Percentiles rank a stretch among this genome's conserved stretches.
Conservation (phyloP, 2,797 vertebrate species). For the Gallinago stenura region DNA sequence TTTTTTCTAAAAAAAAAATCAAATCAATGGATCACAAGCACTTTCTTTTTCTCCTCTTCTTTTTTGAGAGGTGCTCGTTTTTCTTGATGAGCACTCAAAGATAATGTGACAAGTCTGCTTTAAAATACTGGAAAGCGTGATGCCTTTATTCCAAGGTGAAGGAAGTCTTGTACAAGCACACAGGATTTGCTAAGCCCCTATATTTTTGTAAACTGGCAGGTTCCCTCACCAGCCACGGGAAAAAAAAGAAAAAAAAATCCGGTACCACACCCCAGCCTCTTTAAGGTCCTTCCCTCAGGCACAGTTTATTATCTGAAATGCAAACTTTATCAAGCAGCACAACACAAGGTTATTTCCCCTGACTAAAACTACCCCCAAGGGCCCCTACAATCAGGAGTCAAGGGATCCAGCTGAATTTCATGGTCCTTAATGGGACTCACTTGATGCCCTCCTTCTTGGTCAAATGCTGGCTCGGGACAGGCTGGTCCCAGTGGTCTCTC, state of each 20-base stretch:
- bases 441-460: neutral
- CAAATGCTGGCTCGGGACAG: neutral
- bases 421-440: neutral
- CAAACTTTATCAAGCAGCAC: constrained; percentile 4
- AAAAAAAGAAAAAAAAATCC: neutral
- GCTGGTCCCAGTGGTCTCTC: neutral
- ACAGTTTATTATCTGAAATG: neutral
- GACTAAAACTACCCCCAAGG: neutral
- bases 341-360: neutral
- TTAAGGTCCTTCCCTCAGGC: neutral
- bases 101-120: neutral
- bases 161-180: neutral
- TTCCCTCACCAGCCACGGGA: neutral
- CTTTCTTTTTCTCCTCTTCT: neutral
- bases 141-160: neutral
- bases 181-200: neutral
- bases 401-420: rapidly evolving
- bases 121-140: neutral
- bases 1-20: neutral
- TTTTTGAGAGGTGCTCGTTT: neutral
- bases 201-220: constrained; percentile 21
- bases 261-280: neutral
- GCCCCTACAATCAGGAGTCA: neutral
- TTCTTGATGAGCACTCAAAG: neutral
- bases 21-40: neutral